Evolutionary conservation across 2,113 vertebrate genomes (phyloP), one percentile per base, ranked within the genome.

Genomic region (Paraplagusia blochii): DNA sequence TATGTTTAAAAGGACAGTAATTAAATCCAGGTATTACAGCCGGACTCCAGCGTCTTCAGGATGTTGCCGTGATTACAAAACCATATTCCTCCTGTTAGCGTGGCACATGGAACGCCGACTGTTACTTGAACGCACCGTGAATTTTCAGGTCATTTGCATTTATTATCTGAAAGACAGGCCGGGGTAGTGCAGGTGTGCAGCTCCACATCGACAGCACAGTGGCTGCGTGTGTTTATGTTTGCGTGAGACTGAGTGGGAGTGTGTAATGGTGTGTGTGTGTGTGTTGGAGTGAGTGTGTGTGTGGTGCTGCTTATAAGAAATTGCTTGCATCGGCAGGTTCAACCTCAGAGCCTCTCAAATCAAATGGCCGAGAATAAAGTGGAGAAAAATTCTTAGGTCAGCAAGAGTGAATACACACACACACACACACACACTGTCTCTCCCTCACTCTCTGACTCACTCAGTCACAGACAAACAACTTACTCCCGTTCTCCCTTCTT

Each of bases 291-390:
- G 39, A n/a, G 46, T 39, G 46, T 44, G 49, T 48, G 49, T 11
- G 42, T 34, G 17, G 12, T 34, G 47, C 34, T 4, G 36, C 57
- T 58, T 38, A 59, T 54, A 11, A 18, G 79, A 74, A 85, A 87
- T 59, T 85, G 84, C 87, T 83, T 77, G 74, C 76, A 66, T 87
- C 49, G 22, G 85, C 83, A 83, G 81, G 62, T 85, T 84, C 66
- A 69, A 68, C 78, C 69, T 74, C 57, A 79, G 81, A 79, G 66
- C 63, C 75, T 81, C 77, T 73, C 79, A 87, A 86, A 87, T 84
- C 81, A 70, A 80, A 82, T 81, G 76, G 74, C 67, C 81, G 82
- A 72, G 79, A 85, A 86, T 84, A 84, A 87, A 81, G 80, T 74
- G 73, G 16, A 51, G 58, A 74, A 79, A 85, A 84, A 76, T 79